Base-by-base conservation (phyloP, 2,113 vertebrate genomes). In the Triplophysa rosa region DNA sequence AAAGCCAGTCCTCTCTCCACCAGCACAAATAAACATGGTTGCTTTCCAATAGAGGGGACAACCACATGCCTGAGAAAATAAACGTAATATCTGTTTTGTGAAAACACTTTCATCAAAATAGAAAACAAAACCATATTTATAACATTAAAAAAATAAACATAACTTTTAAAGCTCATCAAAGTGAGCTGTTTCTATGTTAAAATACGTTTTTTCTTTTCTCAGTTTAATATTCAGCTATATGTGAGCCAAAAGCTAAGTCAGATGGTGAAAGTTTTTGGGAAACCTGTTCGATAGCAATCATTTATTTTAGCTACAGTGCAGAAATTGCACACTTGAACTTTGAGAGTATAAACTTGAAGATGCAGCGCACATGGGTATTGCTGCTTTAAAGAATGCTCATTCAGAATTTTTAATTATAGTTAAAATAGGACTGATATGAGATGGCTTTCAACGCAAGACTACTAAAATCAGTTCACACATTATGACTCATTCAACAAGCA, bases 21-120 rank as follows among this genome's bases (percentile, higher is more conserved):
- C 95, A 0, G 97, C 93, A 0, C 94, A 94, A 86, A 84, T 94
- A 88, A 99, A 99, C 94, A 99, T 93, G 24, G 97, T 90, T 17
- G 96, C 93, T 90, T 99, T 99, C 98, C 98, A 99, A 88, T 97
- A 99, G 26, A 99, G 93, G 9, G 98, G 98, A 89, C 95, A 98
- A 79, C 92, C 94, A 81, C 97, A 98, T 62, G 94, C 88, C 98
- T 99, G 90, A 81, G 13, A 84, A 90, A 86, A 89, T 0, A 76
- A 58, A 79, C 79, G 40, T 56, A 14, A 86, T 82, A 40, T 1
- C 2, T 23, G 4, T 23, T 49, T 21, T 26, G 29, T 8, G 4
- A 16, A 16, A 16, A 37, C 33, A 37, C 33, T 37, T 37, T 37
- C 33, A 37, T 37, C 33, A 37, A 37, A 37, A 37, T 7, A 37